Base-by-base conservation (phyloP, 2,113 vertebrate species). In the Muntiacus reevesi region DNA sequence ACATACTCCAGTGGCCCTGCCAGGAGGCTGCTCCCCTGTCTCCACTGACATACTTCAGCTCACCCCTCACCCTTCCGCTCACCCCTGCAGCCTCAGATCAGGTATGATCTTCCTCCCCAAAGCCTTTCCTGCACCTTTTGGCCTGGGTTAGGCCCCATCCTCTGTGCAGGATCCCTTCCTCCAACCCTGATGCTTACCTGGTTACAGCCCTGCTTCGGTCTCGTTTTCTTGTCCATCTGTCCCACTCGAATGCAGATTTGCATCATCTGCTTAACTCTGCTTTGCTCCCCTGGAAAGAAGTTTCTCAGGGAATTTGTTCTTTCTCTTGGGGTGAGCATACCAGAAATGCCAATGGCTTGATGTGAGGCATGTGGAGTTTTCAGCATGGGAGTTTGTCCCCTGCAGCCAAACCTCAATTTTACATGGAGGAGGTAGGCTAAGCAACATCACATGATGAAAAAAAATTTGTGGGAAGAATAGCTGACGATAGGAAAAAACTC, bases 301-400 rank as follows among this genome's bases (percentile, higher is more conserved):
- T 97, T 97, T 97, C 93, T 97, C 86, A 7, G 96, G 87, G 93
- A 96, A 97, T 74, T 94, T 79, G 84, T 89, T 96, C 92, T 98
- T 94, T 96, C 91, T 97, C 97, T 92, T 96, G 91, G 91, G 89
- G 76, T 88, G 87, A 98, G 89, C 96, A 98, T 98, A 97, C 97
- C 97, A 98, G 96, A 92, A 97, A 98, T 98, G 97, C 97, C 98
- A 97, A 95, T 87, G 93, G 94, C 97, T 97, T 98, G 95, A 98
- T 97, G 94, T 94, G 59, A 95, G 85, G 95, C 86, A 93, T 33
- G 74, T 50, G 85, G 94, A 82, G 88, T 96, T 97, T 96, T 96
- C 92, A 97, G 94, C 91, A 84, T 95, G 84, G 92, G 92, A 96
- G 92, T 89, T 52, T 93, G 79, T 91, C 89, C 93, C 95, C 92